Evolutionary conservation across 2,888 invertebrate species (phyloP).

Genomic region (Pterobdella sp.): DNA sequence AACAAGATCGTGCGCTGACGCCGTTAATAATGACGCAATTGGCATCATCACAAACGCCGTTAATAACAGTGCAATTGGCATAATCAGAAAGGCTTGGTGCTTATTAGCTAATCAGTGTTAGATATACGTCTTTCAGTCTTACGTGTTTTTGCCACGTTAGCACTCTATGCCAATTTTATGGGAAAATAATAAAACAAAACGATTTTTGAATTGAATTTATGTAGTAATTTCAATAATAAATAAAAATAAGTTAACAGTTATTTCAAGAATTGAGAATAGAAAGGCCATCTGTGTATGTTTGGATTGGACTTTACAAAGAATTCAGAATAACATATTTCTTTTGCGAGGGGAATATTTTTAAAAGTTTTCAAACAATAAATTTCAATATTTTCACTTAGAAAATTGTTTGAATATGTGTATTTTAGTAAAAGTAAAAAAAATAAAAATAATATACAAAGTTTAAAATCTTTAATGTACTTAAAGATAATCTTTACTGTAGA

Average conservation of each 20-base stretch:
- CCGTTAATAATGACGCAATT: conserved; percentile 16
- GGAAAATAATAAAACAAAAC: not conserved
- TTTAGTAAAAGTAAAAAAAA: too few relatives aligned
- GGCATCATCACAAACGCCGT: conserved; percentile 14
- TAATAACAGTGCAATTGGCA: conserved; percentile 14
- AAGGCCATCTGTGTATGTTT: too few relatives aligned
- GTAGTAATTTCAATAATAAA: too few relatives aligned
- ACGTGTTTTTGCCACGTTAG: conserved; percentile 3
- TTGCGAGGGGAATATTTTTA: not conserved
- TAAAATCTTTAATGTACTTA: too few relatives aligned
- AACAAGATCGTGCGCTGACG: conserved; percentile 8
- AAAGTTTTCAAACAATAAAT: not conserved
- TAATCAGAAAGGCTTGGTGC: not conserved
- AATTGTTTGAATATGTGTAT: too few relatives aligned
- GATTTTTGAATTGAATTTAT: not conserved
- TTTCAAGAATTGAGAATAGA: not conserved
- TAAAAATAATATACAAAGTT: too few relatives aligned
- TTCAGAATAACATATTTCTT: not conserved
- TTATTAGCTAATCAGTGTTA: conserved; percentile 15
- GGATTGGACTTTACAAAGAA: not conserved
- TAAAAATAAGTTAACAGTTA: too few relatives aligned
- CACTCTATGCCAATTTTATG: not conserved
- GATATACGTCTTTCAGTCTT: conserved; percentile 6
- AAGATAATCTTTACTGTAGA: too few relatives aligned
- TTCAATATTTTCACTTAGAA: not conserved